Evolutionary conservation across 2,888 invertebrate genomes (phyloP).

Genomic region (Heterodera filipjevi): DNA sequence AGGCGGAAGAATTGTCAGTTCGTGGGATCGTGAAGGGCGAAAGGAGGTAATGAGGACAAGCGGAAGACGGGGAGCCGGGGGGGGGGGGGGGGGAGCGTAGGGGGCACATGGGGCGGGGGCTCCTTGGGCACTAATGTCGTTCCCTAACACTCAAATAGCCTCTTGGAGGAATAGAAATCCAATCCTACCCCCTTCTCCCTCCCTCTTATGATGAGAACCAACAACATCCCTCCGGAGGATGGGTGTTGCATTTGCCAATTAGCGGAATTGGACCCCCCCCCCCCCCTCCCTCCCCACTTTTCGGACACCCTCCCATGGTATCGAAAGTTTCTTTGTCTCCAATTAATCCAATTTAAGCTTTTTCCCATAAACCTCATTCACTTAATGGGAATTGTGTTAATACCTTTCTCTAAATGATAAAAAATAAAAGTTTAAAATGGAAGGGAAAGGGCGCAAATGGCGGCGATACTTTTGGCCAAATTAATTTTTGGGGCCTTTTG

Average conservation of each 20-base stretch:
- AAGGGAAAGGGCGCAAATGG: background rate
- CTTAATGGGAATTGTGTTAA: background rate
- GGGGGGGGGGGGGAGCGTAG: background rate
- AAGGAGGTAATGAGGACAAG: constrained; percentile 8
- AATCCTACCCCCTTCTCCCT: background rate
- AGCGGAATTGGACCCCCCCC: constrained; percentile 4
- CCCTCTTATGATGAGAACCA: background rate
- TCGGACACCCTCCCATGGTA: background rate
- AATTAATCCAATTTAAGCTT: constrained; percentile 15
- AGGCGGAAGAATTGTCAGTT: background rate
- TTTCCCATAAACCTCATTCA: background rate
- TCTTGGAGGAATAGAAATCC: constrained; percentile 19
- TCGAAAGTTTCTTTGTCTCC: background rate
- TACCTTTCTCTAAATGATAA: too few relatives aligned
- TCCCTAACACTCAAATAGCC: background rate
- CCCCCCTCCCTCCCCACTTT: background rate
- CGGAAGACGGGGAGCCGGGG: background rate
- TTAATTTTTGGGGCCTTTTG: too few relatives aligned
- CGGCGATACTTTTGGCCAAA: too few relatives aligned
- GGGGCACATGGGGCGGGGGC: background rate
- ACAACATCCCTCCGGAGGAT: background rate
- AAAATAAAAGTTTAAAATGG: background rate
- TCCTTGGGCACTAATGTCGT: background rate
- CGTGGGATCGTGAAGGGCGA: constrained; percentile 1
- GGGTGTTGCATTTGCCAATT: constrained; percentile 20